Evolutionary conservation across 2,888 invertebrate species (phyloP).

Genomic region (Proisotoma minuta): DNA sequence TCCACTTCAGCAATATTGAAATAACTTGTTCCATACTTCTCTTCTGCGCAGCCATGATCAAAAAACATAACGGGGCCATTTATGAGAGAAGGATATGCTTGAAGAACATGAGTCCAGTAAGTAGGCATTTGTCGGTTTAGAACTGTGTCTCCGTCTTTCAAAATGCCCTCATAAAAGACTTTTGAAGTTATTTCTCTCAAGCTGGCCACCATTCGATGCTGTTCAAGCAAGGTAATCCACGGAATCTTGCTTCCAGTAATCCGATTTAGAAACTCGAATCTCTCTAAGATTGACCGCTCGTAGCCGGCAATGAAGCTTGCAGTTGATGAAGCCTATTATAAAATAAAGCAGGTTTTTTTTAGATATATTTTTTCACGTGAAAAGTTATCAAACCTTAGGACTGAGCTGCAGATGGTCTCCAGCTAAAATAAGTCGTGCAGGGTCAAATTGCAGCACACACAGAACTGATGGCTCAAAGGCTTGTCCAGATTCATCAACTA

Average conservation of each 20-base stretch:
- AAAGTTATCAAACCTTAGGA: not conserved
- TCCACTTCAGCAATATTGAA: not conserved
- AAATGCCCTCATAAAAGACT: too few relatives aligned
- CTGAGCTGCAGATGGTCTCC: not conserved
- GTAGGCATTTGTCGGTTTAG: too few relatives aligned
- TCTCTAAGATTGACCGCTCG: not conserved
- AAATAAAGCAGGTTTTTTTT: not conserved
- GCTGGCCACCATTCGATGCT: not conserved
- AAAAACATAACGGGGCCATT: too few relatives aligned
- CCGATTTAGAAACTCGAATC: not conserved
- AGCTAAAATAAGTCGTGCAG: not conserved
- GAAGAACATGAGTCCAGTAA: too few relatives aligned
- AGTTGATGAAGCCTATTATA: not conserved
- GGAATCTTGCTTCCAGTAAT: not conserved
- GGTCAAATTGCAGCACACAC: not conserved
- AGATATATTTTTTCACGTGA: too few relatives aligned
- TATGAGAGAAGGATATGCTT: too few relatives aligned
- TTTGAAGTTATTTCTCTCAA: too few relatives aligned
- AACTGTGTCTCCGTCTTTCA: too few relatives aligned
- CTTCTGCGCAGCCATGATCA: too few relatives aligned
- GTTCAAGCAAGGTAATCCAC: not conserved
- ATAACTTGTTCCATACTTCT: too few relatives aligned
- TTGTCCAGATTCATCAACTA: conserved; percentile 11
- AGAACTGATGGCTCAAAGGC: not conserved
- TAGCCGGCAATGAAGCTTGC: not conserved